Conservation (phyloP, 1,140 invertebrate genomes). For the Brachionus asplanchnoidis region DNA sequence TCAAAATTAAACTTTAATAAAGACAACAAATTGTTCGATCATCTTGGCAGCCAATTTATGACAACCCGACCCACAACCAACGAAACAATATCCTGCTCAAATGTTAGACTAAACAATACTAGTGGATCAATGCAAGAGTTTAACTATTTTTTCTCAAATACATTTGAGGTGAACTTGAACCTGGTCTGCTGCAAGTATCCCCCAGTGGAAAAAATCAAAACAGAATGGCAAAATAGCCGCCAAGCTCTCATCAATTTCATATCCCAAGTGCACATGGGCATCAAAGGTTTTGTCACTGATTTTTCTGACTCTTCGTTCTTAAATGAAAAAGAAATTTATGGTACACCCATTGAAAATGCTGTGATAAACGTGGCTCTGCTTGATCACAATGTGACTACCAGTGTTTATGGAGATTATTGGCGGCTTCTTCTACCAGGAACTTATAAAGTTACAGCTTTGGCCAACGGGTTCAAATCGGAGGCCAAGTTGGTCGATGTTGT, state of each 20-base stretch:
- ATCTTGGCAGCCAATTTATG: not conserved
- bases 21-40: not conserved
- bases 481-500: not conserved
- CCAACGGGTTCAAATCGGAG: conserved; percentile 9
- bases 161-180: conserved; percentile 95
- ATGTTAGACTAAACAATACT: not conserved
- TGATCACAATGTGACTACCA: conserved; percentile 49
- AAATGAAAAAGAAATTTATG: not conserved
- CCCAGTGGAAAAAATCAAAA: not conserved
- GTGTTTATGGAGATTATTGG: conserved; percentile 79
- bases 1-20: conserved; percentile 48
- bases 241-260: conserved; percentile 13
- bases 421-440: conserved; percentile 77
- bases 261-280: conserved; percentile 72
- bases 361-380: conserved; percentile 65
- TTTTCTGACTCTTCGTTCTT: not conserved
- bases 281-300: conserved; percentile 72
- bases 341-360: conserved; percentile 63
- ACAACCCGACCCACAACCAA: not conserved
- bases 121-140: conserved; percentile 89
- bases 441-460: conserved; percentile 59
- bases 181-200: conserved; percentile 95
- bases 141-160: conserved; percentile 93
- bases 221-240: conserved; percentile 37
- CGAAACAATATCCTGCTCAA: not conserved